These are phyloP conservation scores for Carapus acus DNA, from an alignment of 2,797 vertebrate genomes.

Conservation along the genomic window DNA sequence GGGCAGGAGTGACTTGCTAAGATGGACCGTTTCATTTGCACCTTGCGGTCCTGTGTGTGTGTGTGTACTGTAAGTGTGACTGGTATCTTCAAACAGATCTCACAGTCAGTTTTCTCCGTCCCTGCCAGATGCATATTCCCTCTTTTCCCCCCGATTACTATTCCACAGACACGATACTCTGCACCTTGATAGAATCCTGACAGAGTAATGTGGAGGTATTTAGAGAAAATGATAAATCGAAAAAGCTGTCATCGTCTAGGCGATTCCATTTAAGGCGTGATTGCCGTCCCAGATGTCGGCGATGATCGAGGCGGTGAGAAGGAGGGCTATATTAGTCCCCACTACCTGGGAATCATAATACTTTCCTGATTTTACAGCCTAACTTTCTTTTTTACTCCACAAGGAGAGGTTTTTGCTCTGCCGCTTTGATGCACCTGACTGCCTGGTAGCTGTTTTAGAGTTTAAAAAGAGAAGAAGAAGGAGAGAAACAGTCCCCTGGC, in stretches of 20 bases:
- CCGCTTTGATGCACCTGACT: constrained; percentile 61
- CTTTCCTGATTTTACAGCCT: constrained; percentile 45
- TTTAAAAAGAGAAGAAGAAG: constrained; percentile 1
- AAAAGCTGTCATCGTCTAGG: constrained; percentile 53
- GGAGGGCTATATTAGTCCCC: constrained; percentile 53
- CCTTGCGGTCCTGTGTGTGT: background rate
- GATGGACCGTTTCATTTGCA: background rate
- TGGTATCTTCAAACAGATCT: background rate
- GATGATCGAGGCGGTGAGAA: constrained; percentile 50
- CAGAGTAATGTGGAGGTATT: constrained; percentile 25
- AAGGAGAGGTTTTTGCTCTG: constrained; percentile 51
- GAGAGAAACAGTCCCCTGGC: constrained; percentile 24
- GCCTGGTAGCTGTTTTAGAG: constrained; percentile 42
- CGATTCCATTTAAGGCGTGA: constrained; percentile 54
- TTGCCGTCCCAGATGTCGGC: constrained; percentile 61
- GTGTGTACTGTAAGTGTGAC: background rate
- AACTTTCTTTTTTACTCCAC: constrained; percentile 47
- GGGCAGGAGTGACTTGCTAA: background rate
- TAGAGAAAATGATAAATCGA: constrained; percentile 36
- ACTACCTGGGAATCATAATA: constrained; percentile 50
- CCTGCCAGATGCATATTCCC: background rate
- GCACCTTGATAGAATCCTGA: constrained; percentile 14
- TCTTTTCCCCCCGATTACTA: background rate
- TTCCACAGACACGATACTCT: constrained; percentile 5
- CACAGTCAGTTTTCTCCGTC: background rate